A percentile compares a stretch with the other conserved stretches of the same genome.
Evolutionary conservation across 2,888 invertebrate genomes (phyloP).

Genomic region (Lamellibrachia columna): DNA sequence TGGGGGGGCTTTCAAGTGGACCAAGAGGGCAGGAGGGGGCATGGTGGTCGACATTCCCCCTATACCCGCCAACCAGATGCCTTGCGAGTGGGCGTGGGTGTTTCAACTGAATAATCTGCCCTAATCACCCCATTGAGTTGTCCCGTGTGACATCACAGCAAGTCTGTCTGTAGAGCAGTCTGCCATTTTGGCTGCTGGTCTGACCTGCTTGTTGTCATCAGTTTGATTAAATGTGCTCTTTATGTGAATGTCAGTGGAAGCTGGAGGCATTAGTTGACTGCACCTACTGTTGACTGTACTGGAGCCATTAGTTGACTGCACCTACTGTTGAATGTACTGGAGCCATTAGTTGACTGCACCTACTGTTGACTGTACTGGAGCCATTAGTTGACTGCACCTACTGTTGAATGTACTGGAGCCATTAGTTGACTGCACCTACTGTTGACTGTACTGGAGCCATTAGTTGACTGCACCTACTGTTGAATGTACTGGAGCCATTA

Average conservation of each 20-base stretch:
- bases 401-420: too few relatives aligned
- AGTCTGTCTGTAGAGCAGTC: neutral
- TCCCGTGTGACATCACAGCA: neutral
- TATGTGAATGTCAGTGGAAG: neutral
- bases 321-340: neutral
- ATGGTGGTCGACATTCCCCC: conserved; percentile 53
- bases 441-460: too few relatives aligned
- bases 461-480: too few relatives aligned
- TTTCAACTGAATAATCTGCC: conserved; percentile 35
- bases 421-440: too few relatives aligned
- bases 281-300: neutral
- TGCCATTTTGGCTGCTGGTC: neutral
- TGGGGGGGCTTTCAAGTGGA: conserved; percentile 39
- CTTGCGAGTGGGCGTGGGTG: conserved; percentile 43
- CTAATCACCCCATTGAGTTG: neutral
- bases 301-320: neutral
- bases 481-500: too few relatives aligned
- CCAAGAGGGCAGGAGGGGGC: conserved; percentile 40
- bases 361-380: neutral
- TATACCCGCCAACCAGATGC: conserved; percentile 39
- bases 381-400: neutral
- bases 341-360: neutral
- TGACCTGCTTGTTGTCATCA: neutral
- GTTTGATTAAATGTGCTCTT: neutral
- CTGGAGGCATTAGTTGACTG: neutral